Percentiles rank a stretch among this genome's conserved stretches.
Evolutionary conservation across 2,797 vertebrate species (phyloP).

Genomic region (Pipistrellus pipistrellus): DNA sequence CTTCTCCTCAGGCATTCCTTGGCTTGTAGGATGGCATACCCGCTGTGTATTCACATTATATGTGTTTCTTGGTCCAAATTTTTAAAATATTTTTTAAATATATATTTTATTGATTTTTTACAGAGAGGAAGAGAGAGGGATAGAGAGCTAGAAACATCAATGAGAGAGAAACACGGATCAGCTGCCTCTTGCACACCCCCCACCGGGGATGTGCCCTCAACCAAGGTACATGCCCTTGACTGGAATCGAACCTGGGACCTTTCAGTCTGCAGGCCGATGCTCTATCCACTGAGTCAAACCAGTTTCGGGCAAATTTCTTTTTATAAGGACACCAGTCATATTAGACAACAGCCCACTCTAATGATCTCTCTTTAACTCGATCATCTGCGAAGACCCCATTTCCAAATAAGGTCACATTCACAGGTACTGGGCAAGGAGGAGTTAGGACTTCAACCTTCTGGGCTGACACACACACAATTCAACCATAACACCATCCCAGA

Average conservation of each 20-base stretch:
- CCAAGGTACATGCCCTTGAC: no score
- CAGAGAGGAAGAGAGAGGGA: no score
- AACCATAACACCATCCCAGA: background rate
- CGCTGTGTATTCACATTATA: background rate
- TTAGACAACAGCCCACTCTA: background rate
- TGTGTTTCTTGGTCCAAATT: background rate
- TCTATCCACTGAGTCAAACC: no score
- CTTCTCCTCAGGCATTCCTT: background rate
- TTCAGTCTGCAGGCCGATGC: no score
- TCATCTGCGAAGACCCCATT: background rate
- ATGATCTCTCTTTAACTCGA: background rate
- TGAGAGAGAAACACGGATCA: no score
- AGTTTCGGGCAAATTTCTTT: background rate
- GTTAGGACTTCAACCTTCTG: background rate
- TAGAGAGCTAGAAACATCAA: no score
- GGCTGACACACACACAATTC: background rate
- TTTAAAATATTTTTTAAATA: no score
- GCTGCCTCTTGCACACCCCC: no score
- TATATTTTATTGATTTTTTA: no score
- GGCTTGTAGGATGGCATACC: background rate
- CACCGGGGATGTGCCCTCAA: no score
- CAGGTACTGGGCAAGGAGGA: background rate
- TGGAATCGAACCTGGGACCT: no score
- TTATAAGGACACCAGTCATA: background rate
- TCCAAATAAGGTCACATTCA: conserved; percentile 1